Evolutionary conservation across 2,888 invertebrate genomes (phyloP).

Genomic region (Ctenicera cuprea): DNA sequence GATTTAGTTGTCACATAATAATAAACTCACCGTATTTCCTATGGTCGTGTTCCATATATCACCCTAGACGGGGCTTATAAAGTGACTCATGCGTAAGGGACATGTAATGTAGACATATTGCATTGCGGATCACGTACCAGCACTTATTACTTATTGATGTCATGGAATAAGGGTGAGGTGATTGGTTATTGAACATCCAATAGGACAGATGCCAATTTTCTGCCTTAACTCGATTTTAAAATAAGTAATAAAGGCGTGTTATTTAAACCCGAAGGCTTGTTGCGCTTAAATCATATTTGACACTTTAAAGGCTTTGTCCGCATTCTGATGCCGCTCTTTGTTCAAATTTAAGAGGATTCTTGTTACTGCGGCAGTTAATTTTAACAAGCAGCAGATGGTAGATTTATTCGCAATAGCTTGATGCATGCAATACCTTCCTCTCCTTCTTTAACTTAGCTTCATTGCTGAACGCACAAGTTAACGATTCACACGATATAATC

Average conservation of each 20-base stretch:
- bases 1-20: constrained; percentile 16
- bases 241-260: constrained; percentile 64
- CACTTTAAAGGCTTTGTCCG: constrained; percentile 63
- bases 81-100: constrained; percentile 68
- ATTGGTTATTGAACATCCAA: constrained; percentile 67
- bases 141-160: constrained; percentile 67
- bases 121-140: constrained; percentile 55
- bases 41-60: constrained; percentile 41
- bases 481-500: constrained; percentile 11
- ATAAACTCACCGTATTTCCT: constrained; percentile 20
- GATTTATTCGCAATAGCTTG: constrained; percentile 54
- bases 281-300: constrained; percentile 68
- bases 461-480: constrained; percentile 28
- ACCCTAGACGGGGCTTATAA: constrained; percentile 65
- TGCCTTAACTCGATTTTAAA: constrained; percentile 62
- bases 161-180: constrained; percentile 60
- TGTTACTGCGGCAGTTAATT: constrained; percentile 57
- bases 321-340: constrained; percentile 60
- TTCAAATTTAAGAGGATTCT: constrained; percentile 65
- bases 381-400: constrained; percentile 56
- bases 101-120: constrained; percentile 58
- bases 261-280: constrained; percentile 60
- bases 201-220: constrained; percentile 68
- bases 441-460: constrained; percentile 44
- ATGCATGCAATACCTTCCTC: constrained; percentile 47